Evolutionary conservation across 2,888 invertebrate species (phyloP).

Genomic region (Drosophila algonquin): DNA sequence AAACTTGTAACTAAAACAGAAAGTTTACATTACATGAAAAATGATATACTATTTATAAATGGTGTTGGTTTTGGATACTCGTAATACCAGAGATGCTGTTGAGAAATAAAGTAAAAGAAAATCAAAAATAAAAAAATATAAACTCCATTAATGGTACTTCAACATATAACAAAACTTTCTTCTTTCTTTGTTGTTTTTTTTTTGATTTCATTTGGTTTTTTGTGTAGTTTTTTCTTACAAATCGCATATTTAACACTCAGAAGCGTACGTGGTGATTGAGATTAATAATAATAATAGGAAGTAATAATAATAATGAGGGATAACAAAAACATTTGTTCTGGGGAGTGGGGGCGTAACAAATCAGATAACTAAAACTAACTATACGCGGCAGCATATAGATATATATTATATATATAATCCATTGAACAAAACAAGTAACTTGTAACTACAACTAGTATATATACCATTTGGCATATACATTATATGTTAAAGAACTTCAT

Average conservation of each 20-base stretch:
- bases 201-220: constrained; percentile 28
- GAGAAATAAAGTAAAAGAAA: constrained; percentile 9
- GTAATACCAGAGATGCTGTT: constrained; percentile 46
- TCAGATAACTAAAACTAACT: constrained; percentile 46
- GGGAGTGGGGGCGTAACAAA: constrained; percentile 28
- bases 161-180: constrained; percentile 34
- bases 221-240: constrained; percentile 33
- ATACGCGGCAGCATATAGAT: constrained; percentile 21
- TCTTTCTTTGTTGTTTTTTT: constrained; percentile 14
- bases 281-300: constrained; percentile 21
- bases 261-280: constrained; percentile 28
- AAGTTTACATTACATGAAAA: constrained; percentile 52
- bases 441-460: constrained; percentile 53
- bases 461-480: constrained; percentile 22
- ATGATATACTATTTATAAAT: constrained; percentile 14
- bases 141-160: constrained; percentile 44
- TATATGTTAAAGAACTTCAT: constrained; percentile 44
- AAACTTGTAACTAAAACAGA: constrained; percentile 53
- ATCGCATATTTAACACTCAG: constrained; percentile 27
- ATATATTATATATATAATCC: constrained; percentile 50
- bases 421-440: constrained; percentile 73
- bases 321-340: constrained; percentile 45
- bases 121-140: constrained; percentile 29
- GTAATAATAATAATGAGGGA: constrained; percentile 12
- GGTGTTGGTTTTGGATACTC: background rate